A percentile compares a stretch with the other conserved stretches of the same genome.
These are phyloP conservation scores for Cephus cinctus DNA, from an alignment of 1,140 invertebrate genomes.

Conservation along the genomic window DNA sequence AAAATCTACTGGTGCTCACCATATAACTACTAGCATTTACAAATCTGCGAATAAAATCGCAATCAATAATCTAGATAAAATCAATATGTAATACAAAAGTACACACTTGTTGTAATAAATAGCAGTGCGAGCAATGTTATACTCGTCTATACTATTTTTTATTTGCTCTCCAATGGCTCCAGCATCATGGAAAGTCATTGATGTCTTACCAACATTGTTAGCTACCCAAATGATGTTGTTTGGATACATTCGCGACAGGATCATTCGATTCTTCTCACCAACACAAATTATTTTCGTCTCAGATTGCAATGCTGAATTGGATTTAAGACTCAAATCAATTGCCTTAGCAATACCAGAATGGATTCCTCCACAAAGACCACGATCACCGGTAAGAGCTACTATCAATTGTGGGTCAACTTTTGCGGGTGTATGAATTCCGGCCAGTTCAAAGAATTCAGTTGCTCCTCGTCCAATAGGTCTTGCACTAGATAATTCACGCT, in stretches of 20 bases:
- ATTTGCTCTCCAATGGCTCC: slow-evolving; percentile 75
- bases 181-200: slow-evolving; percentile 87
- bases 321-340: slow-evolving; percentile 65
- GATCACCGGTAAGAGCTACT: slow-evolving; percentile 88
- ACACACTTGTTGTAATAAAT: slow-evolving; percentile 87
- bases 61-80: neutral
- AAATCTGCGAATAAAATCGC: slow-evolving; percentile 10
- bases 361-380: slow-evolving; percentile 89
- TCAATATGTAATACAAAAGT: slow-evolving; percentile 49
- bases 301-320: slow-evolving; percentile 55
- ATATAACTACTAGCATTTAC: slow-evolving; percentile 60
- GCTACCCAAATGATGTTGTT: slow-evolving; percentile 80
- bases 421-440: slow-evolving; percentile 67
- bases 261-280: slow-evolving; percentile 86
- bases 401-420: slow-evolving; percentile 72
- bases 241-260: slow-evolving; percentile 74
- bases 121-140: slow-evolving; percentile 80
- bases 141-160: slow-evolving; percentile 62
- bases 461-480: slow-evolving; percentile 83
- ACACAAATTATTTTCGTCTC: slow-evolving; percentile 84
- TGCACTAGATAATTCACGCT: slow-evolving; percentile 85
- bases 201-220: slow-evolving; percentile 80
- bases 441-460: slow-evolving; percentile 78
- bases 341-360: slow-evolving; percentile 83
- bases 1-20: slow-evolving; percentile 76